Conservation (phyloP, 2,797 vertebrate species). For the Oreonectes daqikongensis region DNA sequence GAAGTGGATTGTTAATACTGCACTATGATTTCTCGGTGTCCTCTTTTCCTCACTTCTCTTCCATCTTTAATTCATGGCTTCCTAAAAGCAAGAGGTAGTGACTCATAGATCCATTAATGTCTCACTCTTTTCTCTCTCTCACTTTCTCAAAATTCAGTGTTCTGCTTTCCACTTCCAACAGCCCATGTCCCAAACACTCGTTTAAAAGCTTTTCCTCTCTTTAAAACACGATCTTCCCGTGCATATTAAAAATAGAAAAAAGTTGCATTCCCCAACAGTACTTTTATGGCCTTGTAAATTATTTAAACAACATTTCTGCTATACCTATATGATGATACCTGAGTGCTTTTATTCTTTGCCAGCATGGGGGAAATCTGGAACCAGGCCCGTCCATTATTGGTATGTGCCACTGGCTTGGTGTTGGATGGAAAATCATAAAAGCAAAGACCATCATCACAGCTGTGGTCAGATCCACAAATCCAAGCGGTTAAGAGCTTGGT, state of each 20-base stretch:
- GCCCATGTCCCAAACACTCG: conserved; percentile 38
- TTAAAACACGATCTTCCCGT: conserved; percentile 61
- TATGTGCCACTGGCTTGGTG: background rate
- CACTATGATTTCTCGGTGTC: conserved; percentile 12
- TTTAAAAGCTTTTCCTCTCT: conserved; percentile 56
- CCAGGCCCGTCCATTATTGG: conserved; percentile 47
- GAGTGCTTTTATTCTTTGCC: conserved; percentile 74
- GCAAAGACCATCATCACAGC: conserved; percentile 11
- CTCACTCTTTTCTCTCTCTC: conserved; percentile 49
- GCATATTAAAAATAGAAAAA: conserved; percentile 63
- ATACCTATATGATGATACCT: conserved; percentile 64
- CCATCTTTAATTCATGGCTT: conserved; percentile 75
- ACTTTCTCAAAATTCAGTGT: conserved; percentile 36
- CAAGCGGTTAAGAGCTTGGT: background rate
- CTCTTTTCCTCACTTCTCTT: conserved; percentile 23
- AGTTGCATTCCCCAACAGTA: conserved; percentile 57
- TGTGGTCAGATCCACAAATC: background rate
- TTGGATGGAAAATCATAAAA: conserved; percentile 16
- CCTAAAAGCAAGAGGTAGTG: conserved; percentile 64
- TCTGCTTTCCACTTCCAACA: conserved; percentile 41
- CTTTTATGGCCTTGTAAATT: conserved; percentile 73
- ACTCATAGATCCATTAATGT: conserved; percentile 70
- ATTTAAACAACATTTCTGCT: conserved; percentile 71
- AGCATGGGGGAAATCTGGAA: conserved; percentile 62
- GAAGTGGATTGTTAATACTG: background rate